A percentile compares a stretch with the other conserved stretches of the same genome.
Conservation (phyloP, 2,113 vertebrate genomes). For the Taurulus bubalis region DNA sequence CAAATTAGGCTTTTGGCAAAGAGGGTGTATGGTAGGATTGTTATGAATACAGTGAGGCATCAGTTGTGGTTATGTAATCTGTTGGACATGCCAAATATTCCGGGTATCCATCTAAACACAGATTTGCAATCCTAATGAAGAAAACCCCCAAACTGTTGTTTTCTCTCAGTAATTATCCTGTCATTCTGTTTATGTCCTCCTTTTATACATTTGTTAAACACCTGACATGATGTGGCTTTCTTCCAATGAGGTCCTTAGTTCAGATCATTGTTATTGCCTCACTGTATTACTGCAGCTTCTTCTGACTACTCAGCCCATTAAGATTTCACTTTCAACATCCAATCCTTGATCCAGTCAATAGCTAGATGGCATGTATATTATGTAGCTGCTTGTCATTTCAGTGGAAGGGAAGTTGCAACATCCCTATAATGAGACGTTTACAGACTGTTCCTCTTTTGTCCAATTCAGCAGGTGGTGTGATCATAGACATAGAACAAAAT, state of each 20-base stretch:
- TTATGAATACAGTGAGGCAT: conserved; percentile 45
- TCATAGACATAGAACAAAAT: not conserved
- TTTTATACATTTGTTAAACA: not conserved
- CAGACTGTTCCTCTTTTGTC: conserved; percentile 46
- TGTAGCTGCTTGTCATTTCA: not conserved
- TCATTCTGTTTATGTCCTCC: not conserved
- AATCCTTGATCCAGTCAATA: conserved; percentile 19
- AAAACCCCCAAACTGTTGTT: not conserved
- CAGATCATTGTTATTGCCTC: conserved; percentile 19
- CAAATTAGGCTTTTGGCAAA: conserved; percentile 36
- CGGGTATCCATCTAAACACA: conserved; percentile 30
- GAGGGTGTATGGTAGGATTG: conserved; percentile 22
- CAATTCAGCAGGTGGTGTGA: not conserved
- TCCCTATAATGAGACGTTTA: not conserved
- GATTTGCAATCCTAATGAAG: conserved; percentile 9
- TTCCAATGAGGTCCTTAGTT: conserved; percentile 12
- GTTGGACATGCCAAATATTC: conserved; percentile 27
- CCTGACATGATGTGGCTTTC: not conserved
- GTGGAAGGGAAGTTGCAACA: conserved; percentile 44
- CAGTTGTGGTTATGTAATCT: conserved; percentile 53
- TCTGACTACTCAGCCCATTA: conserved; percentile 34
- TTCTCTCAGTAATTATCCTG: not conserved
- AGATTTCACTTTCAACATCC: conserved; percentile 31
- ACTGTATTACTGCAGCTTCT: not conserved
- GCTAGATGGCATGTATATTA: not conserved